These are phyloP conservation scores for Galerucella calmariensis DNA, from an alignment of 2,888 invertebrate species.

Conservation along the genomic window DNA sequence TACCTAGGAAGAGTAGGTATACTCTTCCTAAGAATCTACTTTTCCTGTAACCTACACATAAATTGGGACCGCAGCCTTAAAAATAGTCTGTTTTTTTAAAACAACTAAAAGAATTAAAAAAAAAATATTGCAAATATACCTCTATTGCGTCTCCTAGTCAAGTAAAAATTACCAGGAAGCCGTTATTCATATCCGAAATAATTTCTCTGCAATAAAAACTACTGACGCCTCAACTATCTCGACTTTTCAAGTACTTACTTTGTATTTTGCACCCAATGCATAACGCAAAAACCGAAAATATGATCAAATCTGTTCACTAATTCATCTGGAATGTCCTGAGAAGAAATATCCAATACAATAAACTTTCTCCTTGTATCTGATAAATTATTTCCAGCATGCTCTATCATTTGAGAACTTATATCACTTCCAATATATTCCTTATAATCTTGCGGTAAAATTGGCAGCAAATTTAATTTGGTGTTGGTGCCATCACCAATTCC, in stretches of 20 bases:
- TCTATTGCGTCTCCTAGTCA: too few species aligned
- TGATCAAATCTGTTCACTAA: constrained; percentile 32
- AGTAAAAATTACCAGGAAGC: too few species aligned
- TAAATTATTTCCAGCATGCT: constrained; percentile 10
- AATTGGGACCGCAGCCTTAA: too few species aligned
- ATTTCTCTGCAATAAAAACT: too few species aligned
- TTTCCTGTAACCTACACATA: too few species aligned
- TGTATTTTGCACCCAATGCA: constrained; percentile 37
- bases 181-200: too few species aligned
- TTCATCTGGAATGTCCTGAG: constrained; percentile 7
- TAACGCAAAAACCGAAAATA: constrained; percentile 32
- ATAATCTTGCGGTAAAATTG: constrained; percentile 28
- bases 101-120: too few species aligned
- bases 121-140: too few species aligned
- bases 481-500: constrained; percentile 82
- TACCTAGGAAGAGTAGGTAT: background rate
- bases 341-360: constrained; percentile 28
- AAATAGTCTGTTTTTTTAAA: too few species aligned
- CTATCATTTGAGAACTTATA: constrained; percentile 30
- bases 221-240: too few species aligned
- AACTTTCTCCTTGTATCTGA: constrained; percentile 19
- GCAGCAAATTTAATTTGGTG: constrained; percentile 58
- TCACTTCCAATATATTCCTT: constrained; percentile 36
- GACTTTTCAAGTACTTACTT: constrained; percentile 21
- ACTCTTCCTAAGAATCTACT: background rate